A percentile compares a stretch with the other conserved stretches of the same genome.
These are phyloP conservation scores for Brachionus rubens DNA, from an alignment of 1,140 invertebrate species.

Conservation along the genomic window DNA sequence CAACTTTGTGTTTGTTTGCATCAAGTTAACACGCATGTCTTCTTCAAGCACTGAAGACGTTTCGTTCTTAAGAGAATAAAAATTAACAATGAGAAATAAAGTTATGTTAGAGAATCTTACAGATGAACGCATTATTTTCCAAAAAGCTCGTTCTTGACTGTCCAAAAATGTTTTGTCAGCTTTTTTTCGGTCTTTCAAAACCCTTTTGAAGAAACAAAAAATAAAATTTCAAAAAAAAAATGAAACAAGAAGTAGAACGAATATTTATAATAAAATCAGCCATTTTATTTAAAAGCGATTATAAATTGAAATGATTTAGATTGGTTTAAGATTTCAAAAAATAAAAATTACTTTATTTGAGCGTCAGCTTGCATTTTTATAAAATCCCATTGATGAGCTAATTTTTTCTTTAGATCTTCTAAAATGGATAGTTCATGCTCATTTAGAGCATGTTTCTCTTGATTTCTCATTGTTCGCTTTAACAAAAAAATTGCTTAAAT, in stretches of 20 bases:
- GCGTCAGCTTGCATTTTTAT: conserved; percentile 37
- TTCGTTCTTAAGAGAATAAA: background rate
- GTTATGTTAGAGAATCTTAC: background rate
- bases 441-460: conserved; percentile 32
- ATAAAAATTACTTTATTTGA: conserved; percentile 9
- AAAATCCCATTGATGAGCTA: conserved; percentile 46
- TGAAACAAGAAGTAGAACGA: too few species aligned
- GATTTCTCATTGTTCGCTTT: conserved; percentile 43
- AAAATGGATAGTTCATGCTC: conserved; percentile 21
- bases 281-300: too few species aligned
- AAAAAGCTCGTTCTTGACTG: conserved; percentile 46
- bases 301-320: too few species aligned
- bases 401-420: conserved; percentile 38
- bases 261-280: too few species aligned
- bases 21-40: conserved; percentile 18
- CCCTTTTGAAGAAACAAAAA: background rate
- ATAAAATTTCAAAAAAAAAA: background rate
- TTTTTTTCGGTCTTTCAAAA: conserved; percentile 44
- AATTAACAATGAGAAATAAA: background rate
- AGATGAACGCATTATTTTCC: conserved; percentile 30
- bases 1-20: background rate
- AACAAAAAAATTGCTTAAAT: conserved; percentile 41
- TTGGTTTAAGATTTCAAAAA: background rate
- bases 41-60: conserved; percentile 35
- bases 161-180: conserved; percentile 42